Base-by-base conservation (phyloP, 2,888 invertebrate species). In the Oconnorella tubifera region DNA sequence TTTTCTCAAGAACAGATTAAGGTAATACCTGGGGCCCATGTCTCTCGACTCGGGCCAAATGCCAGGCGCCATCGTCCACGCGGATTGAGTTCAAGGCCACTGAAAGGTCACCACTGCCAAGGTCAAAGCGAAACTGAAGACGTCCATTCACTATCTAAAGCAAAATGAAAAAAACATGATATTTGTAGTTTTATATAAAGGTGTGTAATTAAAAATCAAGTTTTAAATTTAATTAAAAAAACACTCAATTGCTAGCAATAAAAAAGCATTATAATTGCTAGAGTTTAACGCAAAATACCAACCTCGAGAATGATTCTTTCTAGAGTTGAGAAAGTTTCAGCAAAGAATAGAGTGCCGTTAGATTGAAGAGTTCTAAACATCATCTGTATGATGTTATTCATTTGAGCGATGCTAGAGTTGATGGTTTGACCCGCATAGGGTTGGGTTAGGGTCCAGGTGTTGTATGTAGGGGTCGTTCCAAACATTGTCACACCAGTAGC, bases 361-460 rank as follows among this genome's bases (percentile, higher is more conserved):
- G 90, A 89, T 81, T 97, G 93, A 40, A 94, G 87, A 0, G 97
- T 96, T 71, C 98, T 87, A 85, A 99, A 97, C 73, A 93, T 85
- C 62, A 98, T 84, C 81, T 97, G 94, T 69, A 98, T 88, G 58
- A n/a, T 59, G 63, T 63, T 57, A 23, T 10, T 19, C 53, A 51
- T 51, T 27, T 51, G 53, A 19, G 25, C 14, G 14, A 51, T 4
- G 25, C 53, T 51, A 19, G 53, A 19, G 53, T 51, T 51, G 25
- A 51, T 19, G 4, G 53, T 6, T 6, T 10, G 10, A 6, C 23
- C 25, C 14, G 10, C 25, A 19, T 40, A 40, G 10, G 40, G 40
- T 19, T 40, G 40, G 25, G 6, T 51, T 10, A 51, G 25, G 14
- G 53, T 51, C 53, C 53, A 51, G 14, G 14, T 19, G 6, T 6